Conservation (phyloP, 2,113 vertebrate genomes). For the Columba janthina region DNA sequence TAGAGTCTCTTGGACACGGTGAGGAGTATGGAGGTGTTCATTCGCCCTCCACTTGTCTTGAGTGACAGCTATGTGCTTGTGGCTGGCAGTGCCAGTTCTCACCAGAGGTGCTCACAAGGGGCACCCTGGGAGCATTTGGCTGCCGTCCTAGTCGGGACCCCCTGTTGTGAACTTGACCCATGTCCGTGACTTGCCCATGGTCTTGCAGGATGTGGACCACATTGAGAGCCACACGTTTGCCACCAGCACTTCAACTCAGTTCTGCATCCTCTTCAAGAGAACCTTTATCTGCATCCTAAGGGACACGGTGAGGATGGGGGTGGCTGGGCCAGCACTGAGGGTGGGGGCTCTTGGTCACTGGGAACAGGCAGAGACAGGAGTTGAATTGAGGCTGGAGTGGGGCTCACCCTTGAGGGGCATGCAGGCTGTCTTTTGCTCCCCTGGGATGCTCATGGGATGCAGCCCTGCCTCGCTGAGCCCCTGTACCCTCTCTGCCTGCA, state of each 20-base stretch:
- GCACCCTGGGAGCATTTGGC: background rate
- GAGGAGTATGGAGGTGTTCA: background rate
- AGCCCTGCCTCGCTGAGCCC: background rate
- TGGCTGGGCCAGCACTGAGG: background rate
- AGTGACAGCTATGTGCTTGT: background rate
- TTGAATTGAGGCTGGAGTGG: accelerated
- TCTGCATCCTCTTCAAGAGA: conserved; percentile 97
- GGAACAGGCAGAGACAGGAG: background rate
- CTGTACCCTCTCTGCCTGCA: conserved; percentile 37
- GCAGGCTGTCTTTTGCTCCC: background rate
- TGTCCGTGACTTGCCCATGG: background rate
- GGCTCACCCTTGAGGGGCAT: background rate
- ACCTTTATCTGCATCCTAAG: conserved; percentile 93
- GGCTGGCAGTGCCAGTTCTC: background rate
- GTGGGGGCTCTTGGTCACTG: background rate
- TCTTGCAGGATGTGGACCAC: conserved; percentile 81
- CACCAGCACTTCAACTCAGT: conserved; percentile 93
- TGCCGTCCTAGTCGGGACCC: background rate
- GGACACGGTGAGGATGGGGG: conserved; percentile 84
- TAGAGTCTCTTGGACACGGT: background rate
- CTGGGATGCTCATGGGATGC: background rate
- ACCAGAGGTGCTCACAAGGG: background rate
- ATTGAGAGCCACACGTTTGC: conserved; percentile 96
- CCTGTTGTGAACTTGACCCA: accelerated
- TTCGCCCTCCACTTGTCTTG: background rate